Evolutionary conservation across 2,113 vertebrate genomes (phyloP).

Genomic region (Callopanchax toddi): DNA sequence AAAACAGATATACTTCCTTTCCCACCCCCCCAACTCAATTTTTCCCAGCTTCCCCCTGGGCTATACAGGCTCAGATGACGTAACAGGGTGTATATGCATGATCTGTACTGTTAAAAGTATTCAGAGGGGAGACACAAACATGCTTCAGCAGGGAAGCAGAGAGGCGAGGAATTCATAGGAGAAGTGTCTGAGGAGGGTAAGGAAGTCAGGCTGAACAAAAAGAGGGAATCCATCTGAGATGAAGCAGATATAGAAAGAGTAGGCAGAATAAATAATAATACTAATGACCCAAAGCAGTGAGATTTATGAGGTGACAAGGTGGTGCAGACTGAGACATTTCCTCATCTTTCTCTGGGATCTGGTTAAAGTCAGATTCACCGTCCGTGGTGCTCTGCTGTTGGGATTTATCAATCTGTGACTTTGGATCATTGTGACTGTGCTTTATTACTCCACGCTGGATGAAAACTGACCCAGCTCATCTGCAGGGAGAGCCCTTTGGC

Average conservation of each 20-base stretch:
- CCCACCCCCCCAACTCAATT: neutral
- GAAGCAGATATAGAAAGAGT: constrained; percentile 20
- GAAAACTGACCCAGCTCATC: constrained; percentile 76
- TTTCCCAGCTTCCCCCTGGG: constrained; percentile 1
- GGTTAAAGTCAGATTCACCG: too few species aligned
- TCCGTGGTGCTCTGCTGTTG: constrained; percentile 18
- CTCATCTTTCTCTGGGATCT: constrained; percentile 22
- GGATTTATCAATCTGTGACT: constrained; percentile 59
- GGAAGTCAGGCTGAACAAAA: constrained; percentile 15
- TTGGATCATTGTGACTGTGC: constrained; percentile 55
- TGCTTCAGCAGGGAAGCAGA: constrained; percentile 6
- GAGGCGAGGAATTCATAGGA: constrained; percentile 8
- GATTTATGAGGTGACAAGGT: constrained; percentile 8
- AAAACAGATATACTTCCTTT: neutral
- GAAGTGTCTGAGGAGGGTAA: constrained; percentile 12
- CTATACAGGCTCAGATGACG: constrained; percentile 34
- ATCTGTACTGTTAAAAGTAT: constrained; percentile 6
- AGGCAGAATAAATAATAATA: neutral
- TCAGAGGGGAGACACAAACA: constrained; percentile 18
- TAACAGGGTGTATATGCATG: constrained; percentile 11
- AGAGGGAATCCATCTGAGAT: constrained; percentile 14
- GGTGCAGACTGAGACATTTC: constrained; percentile 14
- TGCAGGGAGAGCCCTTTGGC: constrained; percentile 73
- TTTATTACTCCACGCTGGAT: constrained; percentile 64
- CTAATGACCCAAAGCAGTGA: constrained; percentile 19